Percentiles rank a stretch among this genome's conserved stretches.
These are phyloP conservation scores for Hylomyscus alleni DNA, from an alignment of 2,797 vertebrate species.

Conservation along the genomic window DNA sequence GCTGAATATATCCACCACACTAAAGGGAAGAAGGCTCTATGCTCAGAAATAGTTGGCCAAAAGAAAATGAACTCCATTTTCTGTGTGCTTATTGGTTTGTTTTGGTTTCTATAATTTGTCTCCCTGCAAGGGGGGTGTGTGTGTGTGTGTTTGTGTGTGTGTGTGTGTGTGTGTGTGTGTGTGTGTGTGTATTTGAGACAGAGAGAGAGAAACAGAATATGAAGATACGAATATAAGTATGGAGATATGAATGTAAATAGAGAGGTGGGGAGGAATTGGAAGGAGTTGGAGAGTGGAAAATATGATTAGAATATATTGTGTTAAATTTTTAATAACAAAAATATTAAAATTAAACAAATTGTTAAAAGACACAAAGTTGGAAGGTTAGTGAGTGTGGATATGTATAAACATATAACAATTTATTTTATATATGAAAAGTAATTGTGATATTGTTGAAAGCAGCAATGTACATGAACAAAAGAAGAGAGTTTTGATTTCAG, in stretches of 20 bases:
- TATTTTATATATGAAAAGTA: background rate
- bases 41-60: background rate
- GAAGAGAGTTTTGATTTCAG: background rate
- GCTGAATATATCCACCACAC: background rate
- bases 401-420: background rate
- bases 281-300: background rate
- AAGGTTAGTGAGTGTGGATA: background rate
- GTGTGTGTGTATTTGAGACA: background rate
- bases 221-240: background rate
- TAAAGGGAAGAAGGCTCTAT: background rate
- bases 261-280: background rate
- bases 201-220: background rate
- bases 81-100: background rate
- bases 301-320: background rate
- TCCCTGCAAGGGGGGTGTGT: background rate
- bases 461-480: background rate
- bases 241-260: background rate
- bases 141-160: background rate
- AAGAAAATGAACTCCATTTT: background rate
- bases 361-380: background rate
- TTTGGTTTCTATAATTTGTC: background rate
- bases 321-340: background rate
- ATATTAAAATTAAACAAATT: background rate
- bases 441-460: background rate
- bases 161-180: background rate